Evolutionary conservation across 2,888 invertebrate genomes (phyloP), one percentile per base, ranked within the genome.

Genomic region (Diplazon laetatorius): DNA sequence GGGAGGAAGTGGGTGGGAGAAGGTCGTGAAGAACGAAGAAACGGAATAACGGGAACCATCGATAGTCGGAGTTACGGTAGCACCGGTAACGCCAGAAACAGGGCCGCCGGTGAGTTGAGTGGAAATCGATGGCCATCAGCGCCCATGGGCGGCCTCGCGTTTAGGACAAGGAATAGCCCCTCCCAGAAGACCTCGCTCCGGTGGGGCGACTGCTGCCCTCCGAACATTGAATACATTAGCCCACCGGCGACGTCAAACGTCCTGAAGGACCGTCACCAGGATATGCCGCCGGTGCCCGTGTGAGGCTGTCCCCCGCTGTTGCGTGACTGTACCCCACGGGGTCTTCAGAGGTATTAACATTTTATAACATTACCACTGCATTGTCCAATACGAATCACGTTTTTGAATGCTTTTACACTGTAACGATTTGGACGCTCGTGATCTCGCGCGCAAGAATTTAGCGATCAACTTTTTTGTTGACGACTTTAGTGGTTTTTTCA

Each of bases 121-220:
- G 87, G 86, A 90, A 90, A 90, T 90, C 90, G 89, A 91, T 91
- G 91, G 91, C 90, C 90, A 91, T 89, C 92, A 92, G 93, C 93
- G 95, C 95, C 95, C 96, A 97, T 97, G 97, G 97, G 96, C 94
- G 96, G 97, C 94, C 95, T 97, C 95, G 96, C 95, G 93, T 97
- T 97, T 95, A 97, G 95, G 93, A 97, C 97, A 92, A 96, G 97
- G 93, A 97, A 97, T 93, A 97, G 96, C 94, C 97, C 97, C 94
- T 97, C 97, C 93, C 97, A 97, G 94, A 97, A 97, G 94, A 97
- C 97, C 93, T 97, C 97, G 92, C 95, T 97, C 91, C 95, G 97
- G 93, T 97, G 97, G 97, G 97, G 97, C 92, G 97, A 97, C 93
- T 97, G 97, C 93, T 97, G 97, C 93, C 91, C 90, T 87, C 88